These are phyloP conservation scores for Ceratina calcarata DNA, from an alignment of 1,140 invertebrate species.

Conservation along the genomic window DNA sequence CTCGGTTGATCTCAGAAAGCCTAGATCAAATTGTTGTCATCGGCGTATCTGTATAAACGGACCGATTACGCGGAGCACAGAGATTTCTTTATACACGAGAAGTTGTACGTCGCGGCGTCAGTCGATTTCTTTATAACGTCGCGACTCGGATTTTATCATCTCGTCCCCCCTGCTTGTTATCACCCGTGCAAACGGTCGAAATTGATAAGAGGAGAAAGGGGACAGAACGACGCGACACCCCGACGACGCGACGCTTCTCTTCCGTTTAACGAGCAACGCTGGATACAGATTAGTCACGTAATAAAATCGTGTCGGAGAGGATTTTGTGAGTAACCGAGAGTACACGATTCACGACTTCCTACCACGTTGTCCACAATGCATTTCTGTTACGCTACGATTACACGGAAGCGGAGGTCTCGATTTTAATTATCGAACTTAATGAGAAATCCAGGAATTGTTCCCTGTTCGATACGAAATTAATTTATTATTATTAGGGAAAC, in stretches of 20 bases:
- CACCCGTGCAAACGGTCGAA: slow-evolving; percentile 44
- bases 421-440: slow-evolving; percentile 5
- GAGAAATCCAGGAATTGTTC: no score
- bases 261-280: not conserved
- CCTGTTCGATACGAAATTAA: no score
- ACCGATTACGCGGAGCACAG: not conserved
- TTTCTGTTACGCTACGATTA: slow-evolving; percentile 1
- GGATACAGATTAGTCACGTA: slow-evolving; percentile 43
- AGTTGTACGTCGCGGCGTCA: slow-evolving; percentile 29
- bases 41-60: not conserved
- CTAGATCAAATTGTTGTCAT: no score
- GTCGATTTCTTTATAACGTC: slow-evolving; percentile 48
- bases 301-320: slow-evolving; percentile 36
- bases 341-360: no score
- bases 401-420: slow-evolving; percentile 28
- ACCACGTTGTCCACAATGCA: not conserved
- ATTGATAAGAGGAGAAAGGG: slow-evolving; percentile 45
- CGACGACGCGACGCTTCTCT: slow-evolving; percentile 19
- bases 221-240: slow-evolving; percentile 2
- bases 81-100: slow-evolving; percentile 33
- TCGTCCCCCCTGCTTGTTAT: slow-evolving; percentile 17
- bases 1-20: no score
- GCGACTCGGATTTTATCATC: slow-evolving; percentile 51
- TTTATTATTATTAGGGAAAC: no score
- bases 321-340: no score